Conservation (phyloP, 1,140 invertebrate species). For the Rhyzopertha dominica region DNA sequence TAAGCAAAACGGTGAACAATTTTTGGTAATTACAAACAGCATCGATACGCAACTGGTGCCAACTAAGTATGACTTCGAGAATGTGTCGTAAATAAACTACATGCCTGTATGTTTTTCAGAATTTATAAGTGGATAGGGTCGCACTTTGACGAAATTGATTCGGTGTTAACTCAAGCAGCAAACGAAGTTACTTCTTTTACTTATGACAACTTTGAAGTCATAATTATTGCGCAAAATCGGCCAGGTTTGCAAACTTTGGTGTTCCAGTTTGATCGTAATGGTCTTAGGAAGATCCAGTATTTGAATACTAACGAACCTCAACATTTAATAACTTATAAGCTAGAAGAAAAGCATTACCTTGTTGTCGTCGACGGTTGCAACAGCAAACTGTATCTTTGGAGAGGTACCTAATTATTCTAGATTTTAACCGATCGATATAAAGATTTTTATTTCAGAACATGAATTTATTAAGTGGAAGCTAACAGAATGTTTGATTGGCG, state of each 20-base stretch:
- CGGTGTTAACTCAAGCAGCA: constrained; percentile 10
- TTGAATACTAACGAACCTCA: constrained; percentile 13
- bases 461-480: too few species aligned
- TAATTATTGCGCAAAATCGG: constrained; percentile 20
- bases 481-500: too few species aligned
- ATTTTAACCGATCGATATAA: too few species aligned
- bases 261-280: constrained; percentile 24
- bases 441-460: too few species aligned
- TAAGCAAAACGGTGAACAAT: too few species aligned
- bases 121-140: constrained; percentile 28
- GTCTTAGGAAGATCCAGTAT: constrained; percentile 24
- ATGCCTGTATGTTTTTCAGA: constrained; percentile 21
- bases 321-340: constrained; percentile 18
- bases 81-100: too few species aligned
- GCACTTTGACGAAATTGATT: constrained; percentile 28
- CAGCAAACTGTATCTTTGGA: constrained; percentile 19
- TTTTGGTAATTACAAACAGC: too few species aligned
- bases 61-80: too few species aligned
- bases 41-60: too few species aligned
- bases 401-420: too few species aligned
- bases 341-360: constrained; percentile 12
- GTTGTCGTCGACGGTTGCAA: constrained; percentile 18
- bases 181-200: constrained; percentile 15
- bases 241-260: constrained; percentile 6
- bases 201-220: constrained; percentile 20